Evolutionary conservation across 2,797 vertebrate species (phyloP).

Genomic region (Enteromius trimaculatus): DNA sequence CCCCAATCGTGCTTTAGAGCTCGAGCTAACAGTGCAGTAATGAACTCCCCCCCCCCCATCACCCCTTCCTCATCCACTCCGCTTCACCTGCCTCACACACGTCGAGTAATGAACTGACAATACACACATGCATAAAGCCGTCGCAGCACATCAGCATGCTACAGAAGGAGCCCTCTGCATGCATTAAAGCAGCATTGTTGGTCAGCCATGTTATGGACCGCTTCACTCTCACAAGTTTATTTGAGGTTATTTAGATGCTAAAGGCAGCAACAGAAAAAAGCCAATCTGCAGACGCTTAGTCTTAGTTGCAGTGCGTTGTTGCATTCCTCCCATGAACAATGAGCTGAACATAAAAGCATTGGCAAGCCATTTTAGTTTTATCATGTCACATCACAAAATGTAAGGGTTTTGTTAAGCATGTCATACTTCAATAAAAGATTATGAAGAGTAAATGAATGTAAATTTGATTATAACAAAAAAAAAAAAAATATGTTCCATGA

Average conservation of each 20-base stretch:
- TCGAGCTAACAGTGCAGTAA: conserved; percentile 52
- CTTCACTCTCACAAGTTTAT: conserved; percentile 9
- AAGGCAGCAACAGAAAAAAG: conserved; percentile 17
- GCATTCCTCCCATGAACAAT: background rate
- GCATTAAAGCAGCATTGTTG: conserved; percentile 28
- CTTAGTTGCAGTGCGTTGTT: background rate
- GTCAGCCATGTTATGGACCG: conserved; percentile 50
- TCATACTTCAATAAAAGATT: background rate
- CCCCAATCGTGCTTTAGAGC: conserved; percentile 56
- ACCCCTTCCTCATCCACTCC: background rate
- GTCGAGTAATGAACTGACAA: conserved; percentile 17
- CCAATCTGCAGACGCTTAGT: background rate
- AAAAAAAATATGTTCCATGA: background rate
- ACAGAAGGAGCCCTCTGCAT: background rate
- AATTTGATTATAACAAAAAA: background rate
- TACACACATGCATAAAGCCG: conserved; percentile 25
- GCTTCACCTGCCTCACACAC: conserved; percentile 19
- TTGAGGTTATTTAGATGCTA: background rate
- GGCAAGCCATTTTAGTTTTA: background rate
- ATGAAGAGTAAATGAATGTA: background rate
- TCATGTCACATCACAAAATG: background rate
- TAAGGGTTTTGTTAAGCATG: background rate
- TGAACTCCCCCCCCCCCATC: conserved; percentile 43
- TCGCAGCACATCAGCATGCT: conserved; percentile 17
- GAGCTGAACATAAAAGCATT: background rate